phyloP scores from a whole-genome alignment of 1,140 invertebrate genomes.

The Helicoverpa zea region DNA sequence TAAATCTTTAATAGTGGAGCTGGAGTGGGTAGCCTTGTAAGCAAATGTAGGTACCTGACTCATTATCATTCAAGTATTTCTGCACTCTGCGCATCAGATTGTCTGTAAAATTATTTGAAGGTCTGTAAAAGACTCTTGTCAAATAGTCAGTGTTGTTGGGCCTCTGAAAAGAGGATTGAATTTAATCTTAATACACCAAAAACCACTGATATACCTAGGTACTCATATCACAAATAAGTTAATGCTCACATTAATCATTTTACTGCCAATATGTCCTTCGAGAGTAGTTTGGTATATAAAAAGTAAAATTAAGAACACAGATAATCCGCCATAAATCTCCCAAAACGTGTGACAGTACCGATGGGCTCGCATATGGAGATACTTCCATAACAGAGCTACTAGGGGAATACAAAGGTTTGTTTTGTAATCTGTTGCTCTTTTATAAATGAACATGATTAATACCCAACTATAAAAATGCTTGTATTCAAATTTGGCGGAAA shows the following conservation, averaged over 20 bases:
- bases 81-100: background rate
- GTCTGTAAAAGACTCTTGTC: background rate
- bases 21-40: too few relatives aligned
- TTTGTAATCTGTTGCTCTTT: background rate
- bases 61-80: background rate
- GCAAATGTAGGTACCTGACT: background rate
- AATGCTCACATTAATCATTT: too few relatives aligned
- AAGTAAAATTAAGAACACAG: conserved; percentile 8
- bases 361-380: background rate
- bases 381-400: conserved; percentile 26
- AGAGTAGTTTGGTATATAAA: background rate
- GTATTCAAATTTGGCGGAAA: conserved; percentile 19
- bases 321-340: conserved; percentile 5
- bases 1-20: too few relatives aligned
- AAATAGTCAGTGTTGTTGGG: background rate
- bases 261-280: background rate
- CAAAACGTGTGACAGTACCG: background rate
- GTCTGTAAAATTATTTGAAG: background rate
- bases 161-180: background rate
- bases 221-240: too few relatives aligned
- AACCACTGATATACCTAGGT: background rate
- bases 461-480: background rate
- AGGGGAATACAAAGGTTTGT: background rate
- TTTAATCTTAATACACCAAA: background rate
- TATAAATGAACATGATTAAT: background rate